Base-by-base conservation (phyloP, 2,888 invertebrate genomes). In the Spisula solida region DNA sequence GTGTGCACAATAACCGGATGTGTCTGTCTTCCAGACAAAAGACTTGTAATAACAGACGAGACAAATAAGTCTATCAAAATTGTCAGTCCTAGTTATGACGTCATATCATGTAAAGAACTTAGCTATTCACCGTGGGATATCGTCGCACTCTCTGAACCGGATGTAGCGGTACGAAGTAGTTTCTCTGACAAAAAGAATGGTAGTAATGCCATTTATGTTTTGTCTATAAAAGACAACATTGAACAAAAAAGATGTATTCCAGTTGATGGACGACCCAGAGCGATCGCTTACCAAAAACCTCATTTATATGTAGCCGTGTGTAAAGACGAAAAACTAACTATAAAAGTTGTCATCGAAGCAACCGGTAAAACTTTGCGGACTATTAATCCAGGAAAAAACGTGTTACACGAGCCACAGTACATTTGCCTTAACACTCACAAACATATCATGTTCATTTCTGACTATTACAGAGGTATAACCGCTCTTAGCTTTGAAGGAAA, bases 351-450 rank as follows among this genome's bases (percentile, higher is more conserved):
- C 10, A 51, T 85, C 16, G 82, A 85, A 86, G 86, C 81, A 18
- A 60, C 81, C 14, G 87, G 81, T 25, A 88, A 85, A 51, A 56
- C 70, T 20, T 41, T 86, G n/a, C 85, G 83, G 25, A 86, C 66
- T 47, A 87, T 92, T 14, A 82, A 85, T 31, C 92, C 92, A 10
- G 75, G 79, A 41, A 79, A 84, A 8, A 88, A 87, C 18, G 75
- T 89, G 20, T 70, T 92, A 10, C 83, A 81, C 51, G 89, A 90
- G 31, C 92, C 92, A 31, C 92, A 92, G 66, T 92, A 92, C 83
- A 81, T 92, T 41, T 75, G 70, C 31, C 55, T 92, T 2, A 55
- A 85, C 80, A 56, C 47, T 5, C 20, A 78, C 18, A 81, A 60
- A 47, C 82, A 87, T 4, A 82, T 60, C 20, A 79, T 92, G 25